Percentiles rank a stretch among this genome's conserved stretches.
Conservation (phyloP, 2,113 vertebrate species). For the Lipotes vexillifer region DNA sequence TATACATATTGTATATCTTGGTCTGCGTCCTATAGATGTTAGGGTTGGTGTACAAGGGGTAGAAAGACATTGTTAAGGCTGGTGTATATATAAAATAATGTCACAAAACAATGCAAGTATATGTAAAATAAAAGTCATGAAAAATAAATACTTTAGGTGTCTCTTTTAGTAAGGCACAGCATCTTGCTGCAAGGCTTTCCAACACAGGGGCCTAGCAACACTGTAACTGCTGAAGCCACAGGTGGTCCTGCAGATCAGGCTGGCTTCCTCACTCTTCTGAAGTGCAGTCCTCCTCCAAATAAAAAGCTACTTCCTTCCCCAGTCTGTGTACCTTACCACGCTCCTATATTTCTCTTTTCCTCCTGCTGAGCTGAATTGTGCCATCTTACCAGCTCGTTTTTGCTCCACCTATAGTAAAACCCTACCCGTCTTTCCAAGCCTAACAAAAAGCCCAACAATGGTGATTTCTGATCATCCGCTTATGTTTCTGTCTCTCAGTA, state of each 20-base stretch:
- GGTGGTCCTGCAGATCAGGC: background rate
- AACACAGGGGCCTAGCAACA: background rate
- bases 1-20: background rate
- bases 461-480: background rate
- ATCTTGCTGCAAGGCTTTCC: background rate
- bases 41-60: background rate
- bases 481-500: background rate
- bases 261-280: background rate
- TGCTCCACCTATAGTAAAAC: background rate
- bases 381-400: background rate
- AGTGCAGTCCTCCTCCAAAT: background rate
- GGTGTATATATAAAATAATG: background rate
- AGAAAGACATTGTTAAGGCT: background rate
- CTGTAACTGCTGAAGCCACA: accelerated
- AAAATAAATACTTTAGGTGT: background rate
- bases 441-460: background rate
- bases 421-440: background rate
- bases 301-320: background rate
- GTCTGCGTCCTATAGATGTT: background rate
- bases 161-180: background rate
- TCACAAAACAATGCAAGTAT: background rate
- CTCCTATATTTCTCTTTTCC: background rate
- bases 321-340: background rate
- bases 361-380: background rate
- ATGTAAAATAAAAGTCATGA: background rate